phyloP scores from a whole-genome alignment of 2,113 vertebrate species.

The Pelobates fuscus region DNA sequence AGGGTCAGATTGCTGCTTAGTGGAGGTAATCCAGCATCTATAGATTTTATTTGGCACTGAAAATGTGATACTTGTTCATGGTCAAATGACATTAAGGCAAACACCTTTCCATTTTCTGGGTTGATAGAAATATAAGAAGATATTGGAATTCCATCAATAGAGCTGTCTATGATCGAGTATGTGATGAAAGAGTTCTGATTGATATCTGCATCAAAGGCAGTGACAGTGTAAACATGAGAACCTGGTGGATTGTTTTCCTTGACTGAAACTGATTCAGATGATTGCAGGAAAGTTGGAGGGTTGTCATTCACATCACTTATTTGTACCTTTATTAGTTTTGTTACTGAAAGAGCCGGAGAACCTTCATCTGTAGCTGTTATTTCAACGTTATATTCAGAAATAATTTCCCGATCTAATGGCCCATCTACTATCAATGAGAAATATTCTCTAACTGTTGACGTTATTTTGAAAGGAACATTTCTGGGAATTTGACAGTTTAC shows the following conservation, averaged over 20 bases:
- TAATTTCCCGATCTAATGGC: constrained; percentile 71
- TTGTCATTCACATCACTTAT: constrained; percentile 77
- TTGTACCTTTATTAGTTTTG: constrained; percentile 59
- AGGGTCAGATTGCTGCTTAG: constrained; percentile 58
- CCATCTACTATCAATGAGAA: constrained; percentile 63
- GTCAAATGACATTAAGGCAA: constrained; percentile 63
- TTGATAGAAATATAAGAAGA: constrained; percentile 57
- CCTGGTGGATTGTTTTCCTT: constrained; percentile 65
- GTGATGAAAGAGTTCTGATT: constrained; percentile 68
- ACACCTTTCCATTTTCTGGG: constrained; percentile 58
- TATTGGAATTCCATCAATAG: constrained; percentile 51
- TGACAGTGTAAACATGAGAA: constrained; percentile 63
- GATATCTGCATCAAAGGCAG: constrained; percentile 66
- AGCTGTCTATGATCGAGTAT: constrained; percentile 61
- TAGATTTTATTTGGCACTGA: constrained; percentile 41
- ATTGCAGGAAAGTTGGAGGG: constrained; percentile 63
- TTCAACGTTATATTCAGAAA: constrained; percentile 63
- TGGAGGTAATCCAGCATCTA: constrained; percentile 52
- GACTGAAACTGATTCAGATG: constrained; percentile 62
- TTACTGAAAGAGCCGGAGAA: constrained; percentile 59
- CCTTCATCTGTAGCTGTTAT: constrained; percentile 60
- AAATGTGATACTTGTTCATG: constrained; percentile 56
- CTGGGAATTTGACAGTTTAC: constrained; percentile 54
- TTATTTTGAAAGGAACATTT: constrained; percentile 39
- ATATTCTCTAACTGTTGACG: constrained; percentile 57